phyloP scores from a whole-genome alignment of 30 jellyfish, hydroid and myxozoan genomes.

The Hydractinia symbiolongicarpus region DNA sequence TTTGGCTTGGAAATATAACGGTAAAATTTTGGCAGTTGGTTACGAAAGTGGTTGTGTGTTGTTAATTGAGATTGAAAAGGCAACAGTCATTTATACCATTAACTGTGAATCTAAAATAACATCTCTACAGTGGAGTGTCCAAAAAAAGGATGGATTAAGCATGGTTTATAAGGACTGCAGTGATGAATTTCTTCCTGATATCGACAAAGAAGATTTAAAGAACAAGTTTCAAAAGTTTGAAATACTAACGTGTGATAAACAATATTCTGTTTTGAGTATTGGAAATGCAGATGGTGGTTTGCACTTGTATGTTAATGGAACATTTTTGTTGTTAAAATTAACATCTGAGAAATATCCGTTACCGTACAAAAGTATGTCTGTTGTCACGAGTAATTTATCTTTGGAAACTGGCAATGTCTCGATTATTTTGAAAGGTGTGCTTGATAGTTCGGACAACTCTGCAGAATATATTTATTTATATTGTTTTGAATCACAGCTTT shows the following conservation, averaged over 20 bases:
- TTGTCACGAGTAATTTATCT: slow-evolving; percentile 4
- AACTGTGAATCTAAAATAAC: slow-evolving; percentile 34
- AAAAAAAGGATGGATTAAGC: neutral
- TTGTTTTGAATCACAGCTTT: slow-evolving; percentile 1
- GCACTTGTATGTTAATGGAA: slow-evolving; percentile 12
- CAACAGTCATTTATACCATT: slow-evolving; percentile 29
- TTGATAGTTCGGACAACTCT: neutral
- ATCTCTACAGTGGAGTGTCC: slow-evolving; percentile 48
- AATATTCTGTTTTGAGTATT: slow-evolving; percentile 16
- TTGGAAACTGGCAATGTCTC: slow-evolving; percentile 9
- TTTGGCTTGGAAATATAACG: slow-evolving; percentile 69
- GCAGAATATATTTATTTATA: slow-evolving; percentile 10
- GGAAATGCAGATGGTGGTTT: slow-evolving; percentile 19
- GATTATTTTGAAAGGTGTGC: neutral
- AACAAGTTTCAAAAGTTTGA: neutral
- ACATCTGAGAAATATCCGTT: neutral
- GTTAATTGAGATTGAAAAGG: slow-evolving; percentile 60
- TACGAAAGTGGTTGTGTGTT: slow-evolving; percentile 40
- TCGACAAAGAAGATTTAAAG: slow-evolving; percentile 18
- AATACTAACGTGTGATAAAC: neutral
- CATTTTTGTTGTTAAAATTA: neutral
- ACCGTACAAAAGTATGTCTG: neutral
- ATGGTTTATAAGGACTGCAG: neutral
- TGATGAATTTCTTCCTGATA: slow-evolving; percentile 4
- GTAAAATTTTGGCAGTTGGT: slow-evolving; percentile 75